phyloP scores from a whole-genome alignment of 2,797 vertebrate genomes.

The Mionectes olivaceus region DNA sequence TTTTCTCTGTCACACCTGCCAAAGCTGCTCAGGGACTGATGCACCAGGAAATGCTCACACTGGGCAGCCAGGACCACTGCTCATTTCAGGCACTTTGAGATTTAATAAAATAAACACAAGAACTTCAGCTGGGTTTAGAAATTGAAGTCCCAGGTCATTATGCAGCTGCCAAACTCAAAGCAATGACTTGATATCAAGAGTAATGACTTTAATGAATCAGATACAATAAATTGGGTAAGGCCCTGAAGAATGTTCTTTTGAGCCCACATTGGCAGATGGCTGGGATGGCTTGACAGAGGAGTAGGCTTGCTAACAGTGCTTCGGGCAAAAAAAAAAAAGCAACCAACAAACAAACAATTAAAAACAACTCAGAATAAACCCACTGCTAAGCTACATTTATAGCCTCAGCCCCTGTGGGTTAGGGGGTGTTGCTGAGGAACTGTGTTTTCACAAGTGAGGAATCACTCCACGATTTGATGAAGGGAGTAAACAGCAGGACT shows the following conservation, averaged over 20 bases:
- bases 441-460: background rate
- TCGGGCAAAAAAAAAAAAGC: background rate
- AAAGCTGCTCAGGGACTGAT: background rate
- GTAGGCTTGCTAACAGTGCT: constrained; percentile 43
- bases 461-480: background rate
- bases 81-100: background rate
- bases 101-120: background rate
- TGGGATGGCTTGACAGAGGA: constrained; percentile 18
- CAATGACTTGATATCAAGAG: constrained; percentile 18
- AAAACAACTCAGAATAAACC: background rate
- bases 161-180: constrained; percentile 1
- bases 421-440: background rate
- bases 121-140: background rate
- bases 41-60: background rate
- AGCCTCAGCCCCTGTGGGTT: background rate
- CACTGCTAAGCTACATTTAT: background rate
- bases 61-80: background rate
- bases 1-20: background rate
- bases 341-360: constrained; percentile 49
- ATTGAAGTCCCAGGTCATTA: background rate
- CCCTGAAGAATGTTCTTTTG: constrained; percentile 62
- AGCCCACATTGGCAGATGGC: constrained; percentile 66
- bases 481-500: background rate
- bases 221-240: constrained; percentile 44
- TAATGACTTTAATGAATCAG: constrained; percentile 65